These are phyloP conservation scores for Habropoda laboriosa DNA, from an alignment of 1,140 invertebrate species.

Conservation along the genomic window DNA sequence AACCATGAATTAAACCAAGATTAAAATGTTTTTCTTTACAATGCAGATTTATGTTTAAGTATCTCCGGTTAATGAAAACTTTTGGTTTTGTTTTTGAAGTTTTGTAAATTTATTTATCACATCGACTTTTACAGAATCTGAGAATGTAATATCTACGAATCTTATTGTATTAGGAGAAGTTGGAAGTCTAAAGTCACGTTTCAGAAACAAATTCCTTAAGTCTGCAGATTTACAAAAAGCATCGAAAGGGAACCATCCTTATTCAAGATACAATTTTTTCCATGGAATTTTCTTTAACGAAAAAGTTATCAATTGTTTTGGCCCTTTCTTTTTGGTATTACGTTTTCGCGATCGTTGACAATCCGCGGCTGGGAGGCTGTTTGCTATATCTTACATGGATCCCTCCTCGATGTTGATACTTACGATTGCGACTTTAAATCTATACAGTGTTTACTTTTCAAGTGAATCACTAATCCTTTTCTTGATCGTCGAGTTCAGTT, in stretches of 20 bases:
- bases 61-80: slow-evolving; percentile 60
- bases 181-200: slow-evolving; percentile 50
- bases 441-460: slow-evolving; percentile 57
- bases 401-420: not conserved
- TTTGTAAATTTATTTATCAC: slow-evolving; percentile 34
- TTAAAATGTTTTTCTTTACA: slow-evolving; percentile 55
- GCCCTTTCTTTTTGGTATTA: slow-evolving; percentile 37
- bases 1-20: slow-evolving; percentile 61
- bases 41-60: slow-evolving; percentile 65
- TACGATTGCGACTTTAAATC: slow-evolving; percentile 31
- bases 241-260: slow-evolving; percentile 49
- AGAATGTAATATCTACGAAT: slow-evolving; percentile 51
- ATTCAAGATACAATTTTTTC: slow-evolving; percentile 58
- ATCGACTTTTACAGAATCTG: slow-evolving; percentile 45
- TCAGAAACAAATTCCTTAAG: slow-evolving; percentile 55
- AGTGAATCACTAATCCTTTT: slow-evolving; percentile 60
- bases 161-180: slow-evolving; percentile 58
- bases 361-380: not conserved
- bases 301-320: slow-evolving; percentile 56
- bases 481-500: slow-evolving; percentile 57
- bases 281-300: slow-evolving; percentile 55
- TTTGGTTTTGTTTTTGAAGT: slow-evolving; percentile 55
- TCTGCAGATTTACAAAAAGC: slow-evolving; percentile 45
- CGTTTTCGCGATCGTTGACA: not conserved
- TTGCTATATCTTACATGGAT: not conserved